Base-by-base conservation (phyloP, 2,113 vertebrate genomes). In the Parotia lawesii region DNA sequence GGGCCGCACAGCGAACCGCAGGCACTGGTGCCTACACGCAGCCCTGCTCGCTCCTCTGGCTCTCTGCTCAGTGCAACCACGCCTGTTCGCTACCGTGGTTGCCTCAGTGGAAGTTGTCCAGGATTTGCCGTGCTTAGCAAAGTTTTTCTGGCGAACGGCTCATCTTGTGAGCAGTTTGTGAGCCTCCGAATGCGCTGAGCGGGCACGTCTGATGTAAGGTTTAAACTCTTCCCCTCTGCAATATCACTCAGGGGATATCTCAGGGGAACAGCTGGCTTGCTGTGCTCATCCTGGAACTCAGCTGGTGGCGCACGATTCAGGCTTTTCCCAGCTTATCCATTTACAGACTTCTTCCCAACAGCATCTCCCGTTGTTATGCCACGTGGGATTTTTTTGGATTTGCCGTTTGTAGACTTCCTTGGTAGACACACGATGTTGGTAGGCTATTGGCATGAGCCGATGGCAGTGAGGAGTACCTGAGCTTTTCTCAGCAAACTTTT, bases 61-160 rank as follows among this genome's bases (percentile, higher is more conserved):
- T 58, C 33, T 37, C 6, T 12, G 71, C 35, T 67, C 57, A 2
- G 47, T 2, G 1, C 21, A 2, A 1, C 40, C 24, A 0, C 2
- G 6, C 11, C n/a, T 11, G 38, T 8, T 50, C 2, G 0, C 20
- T 51, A 5, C 15, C 1, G 1, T 3, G 33, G 6, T 12, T 5
- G 29, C 58, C 51, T 7, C 12, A 5, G 15, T 11, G 48, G 22
- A 16, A 17, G 29, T n/a, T 60, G 44, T 60, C 65, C 48, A 2
- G 20, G 20, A 40, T 57, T 75, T 44, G 20, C 67, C 5, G 2
- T 3, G 44, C 6, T 1, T 12, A 35, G 22, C 53, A 42, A 5
- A 47, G n/a, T 6, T 15, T 17, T n/a, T 27, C 35, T 19, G 78
- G 45, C 35, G n/a, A 27, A 31, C 22, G 78, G 40, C n/a, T 51